phyloP scores from a whole-genome alignment of 2,113 vertebrate genomes.

The Leptocoma aspasia region DNA sequence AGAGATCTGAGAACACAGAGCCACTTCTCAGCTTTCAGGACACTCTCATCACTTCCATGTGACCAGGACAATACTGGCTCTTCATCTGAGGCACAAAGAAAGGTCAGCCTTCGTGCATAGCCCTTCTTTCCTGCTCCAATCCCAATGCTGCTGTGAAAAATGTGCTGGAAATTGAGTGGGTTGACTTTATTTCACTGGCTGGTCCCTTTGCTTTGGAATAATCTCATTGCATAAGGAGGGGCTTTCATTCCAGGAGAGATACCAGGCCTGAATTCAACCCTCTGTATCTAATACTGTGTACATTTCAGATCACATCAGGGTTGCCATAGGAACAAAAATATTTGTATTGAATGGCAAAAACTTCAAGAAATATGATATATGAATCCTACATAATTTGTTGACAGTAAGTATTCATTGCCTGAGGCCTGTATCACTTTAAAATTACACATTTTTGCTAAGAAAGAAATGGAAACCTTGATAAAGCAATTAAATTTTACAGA shows the following conservation, averaged over 20 bases:
- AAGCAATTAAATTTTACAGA: neutral
- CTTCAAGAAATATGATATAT: neutral
- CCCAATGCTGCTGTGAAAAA: fast-evolving
- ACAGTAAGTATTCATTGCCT: neutral
- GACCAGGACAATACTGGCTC: neutral
- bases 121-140: neutral
- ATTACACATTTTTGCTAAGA: constrained; percentile 3
- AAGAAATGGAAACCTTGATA: neutral
- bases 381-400: constrained; percentile 31
- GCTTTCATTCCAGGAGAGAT: neutral
- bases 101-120: neutral
- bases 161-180: neutral
- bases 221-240: neutral
- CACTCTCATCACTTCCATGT: neutral
- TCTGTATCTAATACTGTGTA: neutral
- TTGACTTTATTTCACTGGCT: neutral
- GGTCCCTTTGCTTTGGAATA: neutral
- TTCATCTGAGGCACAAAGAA: neutral
- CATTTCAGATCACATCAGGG: neutral
- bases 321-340: constrained; percentile 25
- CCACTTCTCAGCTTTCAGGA: neutral
- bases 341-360: constrained; percentile 16
- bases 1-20: neutral
- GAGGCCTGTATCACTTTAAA: neutral
- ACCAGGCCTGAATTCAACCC: neutral